Conservation (phyloP, 2,888 invertebrate genomes). For the Conops quadrifasciatus region DNA sequence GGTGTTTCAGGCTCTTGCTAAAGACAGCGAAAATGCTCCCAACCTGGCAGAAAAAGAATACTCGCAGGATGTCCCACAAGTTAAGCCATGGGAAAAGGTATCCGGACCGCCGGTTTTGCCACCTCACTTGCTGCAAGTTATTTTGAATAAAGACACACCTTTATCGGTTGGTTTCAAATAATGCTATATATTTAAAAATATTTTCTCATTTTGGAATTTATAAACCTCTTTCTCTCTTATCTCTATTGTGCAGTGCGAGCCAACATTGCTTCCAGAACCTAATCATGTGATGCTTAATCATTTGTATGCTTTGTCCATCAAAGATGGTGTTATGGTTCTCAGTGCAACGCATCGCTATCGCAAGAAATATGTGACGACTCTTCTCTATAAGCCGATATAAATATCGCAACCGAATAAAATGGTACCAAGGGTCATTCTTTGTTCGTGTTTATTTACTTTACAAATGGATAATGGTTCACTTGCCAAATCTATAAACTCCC, state of each 20-base stretch:
- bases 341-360: slow-evolving; percentile 98
- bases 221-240: background rate
- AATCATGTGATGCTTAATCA: slow-evolving; percentile 99
- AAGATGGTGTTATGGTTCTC: slow-evolving; percentile 99
- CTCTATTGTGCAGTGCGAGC: slow-evolving; percentile 81
- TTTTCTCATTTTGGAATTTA: background rate
- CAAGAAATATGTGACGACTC: slow-evolving; percentile 99
- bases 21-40: slow-evolving; percentile 84
- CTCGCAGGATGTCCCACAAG: slow-evolving; percentile 88
- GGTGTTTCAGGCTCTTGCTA: slow-evolving; percentile 96
- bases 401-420: background rate
- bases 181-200: background rate
- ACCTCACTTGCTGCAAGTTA: slow-evolving; percentile 97
- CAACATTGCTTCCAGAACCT: slow-evolving; percentile 97
- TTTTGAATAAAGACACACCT: slow-evolving; percentile 98
- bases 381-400: slow-evolving; percentile 97
- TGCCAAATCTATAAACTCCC: too few relatives aligned
- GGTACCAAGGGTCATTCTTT: background rate
- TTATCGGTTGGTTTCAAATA: slow-evolving; percentile 72
- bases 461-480: background rate
- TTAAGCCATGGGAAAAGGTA: slow-evolving; percentile 92
- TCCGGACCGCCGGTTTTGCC: slow-evolving; percentile 96
- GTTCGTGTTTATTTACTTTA: background rate
- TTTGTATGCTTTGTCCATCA: slow-evolving; percentile 98
- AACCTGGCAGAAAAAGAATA: slow-evolving; percentile 81